phyloP scores from a whole-genome alignment of 2,113 vertebrate genomes.

The Zapus hudsonius region DNA sequence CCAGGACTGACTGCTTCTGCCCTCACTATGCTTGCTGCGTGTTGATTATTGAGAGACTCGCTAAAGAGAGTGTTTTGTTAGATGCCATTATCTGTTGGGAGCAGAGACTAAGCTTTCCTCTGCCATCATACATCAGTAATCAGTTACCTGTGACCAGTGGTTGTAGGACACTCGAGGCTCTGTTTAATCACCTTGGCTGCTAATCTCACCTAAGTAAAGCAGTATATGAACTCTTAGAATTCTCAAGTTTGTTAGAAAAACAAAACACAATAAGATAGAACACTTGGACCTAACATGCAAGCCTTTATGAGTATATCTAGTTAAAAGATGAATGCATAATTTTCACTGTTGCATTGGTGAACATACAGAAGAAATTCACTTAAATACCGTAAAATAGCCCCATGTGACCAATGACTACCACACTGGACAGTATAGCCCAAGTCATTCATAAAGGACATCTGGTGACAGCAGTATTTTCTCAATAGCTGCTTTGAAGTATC shows the following conservation, averaged over 20 bases:
- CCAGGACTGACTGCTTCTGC: neutral
- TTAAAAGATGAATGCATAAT: neutral
- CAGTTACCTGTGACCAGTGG: neutral
- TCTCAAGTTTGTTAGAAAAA: neutral
- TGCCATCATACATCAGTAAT: neutral
- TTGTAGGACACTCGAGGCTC: neutral
- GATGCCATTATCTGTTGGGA: neutral
- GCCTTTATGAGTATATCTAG: neutral
- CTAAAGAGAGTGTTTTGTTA: neutral
- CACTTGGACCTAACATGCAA: neutral
- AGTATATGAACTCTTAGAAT: neutral
- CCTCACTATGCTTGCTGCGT: neutral
- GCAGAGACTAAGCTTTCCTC: neutral
- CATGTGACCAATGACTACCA: neutral
- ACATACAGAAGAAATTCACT: conserved; percentile 5
- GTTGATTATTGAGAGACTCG: too few species aligned
- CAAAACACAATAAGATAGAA: neutral
- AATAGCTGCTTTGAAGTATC: neutral
- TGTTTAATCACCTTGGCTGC: neutral
- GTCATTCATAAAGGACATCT: neutral
- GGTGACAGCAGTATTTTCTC: conserved; percentile 34
- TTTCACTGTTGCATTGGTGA: conserved; percentile 19
- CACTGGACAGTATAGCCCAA: neutral
- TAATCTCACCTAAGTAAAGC: neutral
- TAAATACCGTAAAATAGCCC: conserved; percentile 11